Percentiles rank a stretch among this genome's conserved stretches.
phyloP scores from a whole-genome alignment of 2,888 invertebrate genomes.

The Callyntrura guangdongensis region DNA sequence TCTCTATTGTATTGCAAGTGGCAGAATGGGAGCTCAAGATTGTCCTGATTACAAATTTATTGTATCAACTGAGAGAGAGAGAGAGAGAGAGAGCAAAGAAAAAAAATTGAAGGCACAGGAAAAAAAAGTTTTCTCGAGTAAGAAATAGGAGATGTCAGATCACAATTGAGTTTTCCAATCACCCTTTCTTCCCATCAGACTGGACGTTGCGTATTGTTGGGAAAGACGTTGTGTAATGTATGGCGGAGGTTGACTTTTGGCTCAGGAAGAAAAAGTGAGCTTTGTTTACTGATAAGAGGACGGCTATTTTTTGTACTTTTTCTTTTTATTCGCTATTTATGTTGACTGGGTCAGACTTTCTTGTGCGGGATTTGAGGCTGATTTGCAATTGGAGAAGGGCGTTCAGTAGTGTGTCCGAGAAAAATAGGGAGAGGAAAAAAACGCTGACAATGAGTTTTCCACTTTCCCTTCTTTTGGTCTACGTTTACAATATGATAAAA shows the following conservation, averaged over 20 bases:
- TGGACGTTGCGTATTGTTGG: neutral
- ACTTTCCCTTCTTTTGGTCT: neutral
- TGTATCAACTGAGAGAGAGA: conserved; percentile 82
- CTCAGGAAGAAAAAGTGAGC: conserved; percentile 74
- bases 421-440: neutral
- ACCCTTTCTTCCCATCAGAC: conserved; percentile 75
- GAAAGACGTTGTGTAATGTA: conserved; percentile 78
- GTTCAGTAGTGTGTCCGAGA: neutral
- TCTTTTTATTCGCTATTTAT: conserved; percentile 25
- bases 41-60: conserved; percentile 84
- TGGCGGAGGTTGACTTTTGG: conserved; percentile 77
- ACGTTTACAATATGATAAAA: conserved; percentile 6
- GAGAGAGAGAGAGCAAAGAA: conserved; percentile 51
- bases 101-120: conserved; percentile 13
- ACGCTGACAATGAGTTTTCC: conserved; percentile 54
- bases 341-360: conserved; percentile 56
- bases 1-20: conserved; percentile 67
- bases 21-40: conserved; percentile 75
- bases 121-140: conserved; percentile 58
- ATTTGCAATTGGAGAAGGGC: conserved; percentile 25
- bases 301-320: conserved; percentile 36
- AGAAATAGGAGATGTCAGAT: conserved; percentile 83
- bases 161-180: conserved; percentile 84
- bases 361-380: conserved; percentile 16
- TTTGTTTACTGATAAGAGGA: conserved; percentile 83